Base-by-base conservation (phyloP, 2,113 vertebrate species). In the Phylloscopus trochiloides region DNA sequence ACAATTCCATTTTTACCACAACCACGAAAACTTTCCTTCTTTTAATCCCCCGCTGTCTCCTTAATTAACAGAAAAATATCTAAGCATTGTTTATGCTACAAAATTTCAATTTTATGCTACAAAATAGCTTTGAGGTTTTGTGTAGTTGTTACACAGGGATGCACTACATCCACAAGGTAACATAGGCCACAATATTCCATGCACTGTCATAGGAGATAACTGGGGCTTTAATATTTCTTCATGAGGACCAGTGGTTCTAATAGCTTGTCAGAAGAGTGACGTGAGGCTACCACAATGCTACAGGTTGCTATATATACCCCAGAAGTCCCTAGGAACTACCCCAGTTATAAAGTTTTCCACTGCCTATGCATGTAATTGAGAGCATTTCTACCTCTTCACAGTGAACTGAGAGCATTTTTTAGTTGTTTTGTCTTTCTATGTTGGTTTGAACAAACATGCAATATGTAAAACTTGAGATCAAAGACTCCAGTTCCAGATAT, bases 401-500 rank as follows among this genome's bases (percentile, higher is more conserved):
- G 58, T 31, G 54, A 87, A 55, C 5, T 18, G 9, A 79, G 40
- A 90, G 17, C 10, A 40, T 83, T 86, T 92, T 92, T 78, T 38
- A 19, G 38, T 43, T 72, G 16, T 61, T 90, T 57, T 52, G 82
- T 45, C 45, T 65, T 92, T 95, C 21, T 26, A 22, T 50, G 47
- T 81, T 21, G 13, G 16, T 55, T 91, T 4, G 22, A 94, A 96
- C 14, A 66, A 77, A 88, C 25, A 75, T n/a, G 4, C 7, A 14
- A 29, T 77, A 38, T 10, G 24, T 88, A 88, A 96, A 96, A 80
- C 24, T 66, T 78, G 47, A 95, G 42, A 94, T 83, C 82, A 95
- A 96, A 97, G 57, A 47, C 62, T 48, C 63, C 65, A 52, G 10
- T 66, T 89, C 70, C 15, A 36, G 26, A 34, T 52, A 86, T 36